Conservation (phyloP, 2,797 vertebrate species). For the Uromys caudimaculatus region DNA sequence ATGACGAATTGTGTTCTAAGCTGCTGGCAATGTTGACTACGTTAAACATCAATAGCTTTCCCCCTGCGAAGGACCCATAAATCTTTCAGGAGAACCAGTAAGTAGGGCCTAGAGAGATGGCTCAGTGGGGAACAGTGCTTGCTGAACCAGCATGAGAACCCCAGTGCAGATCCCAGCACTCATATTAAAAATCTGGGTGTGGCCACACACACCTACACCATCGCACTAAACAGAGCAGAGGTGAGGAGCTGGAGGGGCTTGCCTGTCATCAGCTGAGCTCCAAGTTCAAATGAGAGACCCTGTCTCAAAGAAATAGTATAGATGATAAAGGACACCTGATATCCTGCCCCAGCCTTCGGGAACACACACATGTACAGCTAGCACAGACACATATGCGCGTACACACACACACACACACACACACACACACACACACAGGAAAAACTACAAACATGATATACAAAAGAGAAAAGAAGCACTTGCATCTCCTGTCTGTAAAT, state of each 20-base stretch:
- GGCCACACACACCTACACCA: neutral
- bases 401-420: neutral
- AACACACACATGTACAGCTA: neutral
- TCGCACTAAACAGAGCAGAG: neutral
- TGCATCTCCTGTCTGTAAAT: slow-evolving; percentile 28
- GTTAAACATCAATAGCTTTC: neutral
- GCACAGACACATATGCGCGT: too few relatives aligned
- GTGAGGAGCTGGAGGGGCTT: neutral
- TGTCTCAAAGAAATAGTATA: neutral
- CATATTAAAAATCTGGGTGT: neutral
- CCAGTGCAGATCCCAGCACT: neutral
- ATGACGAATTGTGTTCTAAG: neutral
- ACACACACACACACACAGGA: neutral
- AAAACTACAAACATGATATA: neutral
- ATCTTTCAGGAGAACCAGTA: slow-evolving; percentile 8
- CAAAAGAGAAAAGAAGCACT: slow-evolving; percentile 30
- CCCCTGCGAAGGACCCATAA: neutral
- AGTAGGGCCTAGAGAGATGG: neutral
- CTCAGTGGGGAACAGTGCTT: neutral
- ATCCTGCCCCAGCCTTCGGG: neutral
- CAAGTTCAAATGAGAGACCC: neutral
- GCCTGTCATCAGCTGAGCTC: neutral
- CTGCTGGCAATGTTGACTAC: neutral
- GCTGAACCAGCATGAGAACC: neutral
- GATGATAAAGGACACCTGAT: neutral